Base-by-base conservation (phyloP, 2,888 invertebrate genomes). In the Ophonus ardosiacus region DNA sequence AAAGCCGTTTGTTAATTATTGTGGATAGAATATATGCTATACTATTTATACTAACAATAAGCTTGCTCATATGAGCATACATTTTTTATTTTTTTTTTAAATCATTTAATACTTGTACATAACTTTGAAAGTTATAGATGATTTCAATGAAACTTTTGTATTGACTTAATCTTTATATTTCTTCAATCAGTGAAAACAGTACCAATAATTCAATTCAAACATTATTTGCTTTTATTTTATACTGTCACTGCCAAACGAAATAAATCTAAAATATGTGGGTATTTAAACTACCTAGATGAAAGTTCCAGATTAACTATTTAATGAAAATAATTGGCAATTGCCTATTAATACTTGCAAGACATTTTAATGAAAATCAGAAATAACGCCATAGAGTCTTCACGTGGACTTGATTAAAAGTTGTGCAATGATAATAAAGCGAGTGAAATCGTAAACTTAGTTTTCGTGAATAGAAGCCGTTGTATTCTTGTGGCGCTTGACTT, bases 391-490 rank as follows among this genome's bases (percentile, higher is more conserved):
- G 68, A n/a, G 68, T 68, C 68, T 31, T 65, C 38, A 68, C 31
- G 68, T 68, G n/a, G 1, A 13, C 15, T 13, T 31, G 15, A n/a
- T n/a, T 51, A 51, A 51, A 51, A 43, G 43, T 61, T 80, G 18
- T 59, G 79, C 24, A 79, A 59, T 59, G 31, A 80, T 40, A 80
- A 31, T 61, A 61, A 21, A 59, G 43, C 80, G 40, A 43, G 81
- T 24, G 81, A 81, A 81, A 81, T 81, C 81, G 10, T 21, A 40
- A 65, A 65, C 38, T 38, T 63, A 31, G 63, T 40, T 81, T 81
- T 81, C 21, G 81, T 81, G 81, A 81, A 81, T 17, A 65, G 43
- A 24, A 18, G 21, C 18, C 15, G 43, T 63, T 63, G 40, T 8
- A 18, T 76, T 51, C 24, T 57, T 31, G 57, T 84, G 78, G 43